Conservation (phyloP, 2,797 vertebrate species). For the Bradypodion pumilum region DNA sequence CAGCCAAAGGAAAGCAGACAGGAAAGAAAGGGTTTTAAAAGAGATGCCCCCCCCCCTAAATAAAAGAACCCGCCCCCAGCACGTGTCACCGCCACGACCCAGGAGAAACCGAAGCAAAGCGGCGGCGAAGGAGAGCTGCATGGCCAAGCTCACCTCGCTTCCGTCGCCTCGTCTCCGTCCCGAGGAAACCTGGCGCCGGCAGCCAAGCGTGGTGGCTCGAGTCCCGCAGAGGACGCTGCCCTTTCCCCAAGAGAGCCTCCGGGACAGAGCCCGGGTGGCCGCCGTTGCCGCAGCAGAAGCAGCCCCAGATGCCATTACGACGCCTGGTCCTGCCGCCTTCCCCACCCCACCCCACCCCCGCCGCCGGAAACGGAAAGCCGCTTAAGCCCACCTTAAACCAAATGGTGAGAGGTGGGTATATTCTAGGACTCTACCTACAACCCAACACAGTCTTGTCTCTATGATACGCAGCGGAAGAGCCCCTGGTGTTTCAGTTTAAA, state of each 20-base stretch:
- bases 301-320: background rate
- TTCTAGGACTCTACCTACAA: no score
- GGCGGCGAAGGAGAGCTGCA: background rate
- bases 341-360: background rate
- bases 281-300: background rate
- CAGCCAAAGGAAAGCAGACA: background rate
- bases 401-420: background rate
- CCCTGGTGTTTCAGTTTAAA: background rate
- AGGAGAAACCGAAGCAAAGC: background rate
- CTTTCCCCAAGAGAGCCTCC: background rate
- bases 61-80: background rate
- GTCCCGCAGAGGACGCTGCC: background rate
- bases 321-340: no score
- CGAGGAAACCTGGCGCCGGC: background rate
- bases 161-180: background rate
- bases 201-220: background rate
- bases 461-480: background rate
- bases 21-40: background rate
- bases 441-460: background rate
- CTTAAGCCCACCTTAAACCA: background rate
- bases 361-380: background rate
- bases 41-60: background rate
- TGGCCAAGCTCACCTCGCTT: conserved; percentile 1
- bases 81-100: background rate
- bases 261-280: background rate